Base-by-base conservation (phyloP, 2,888 invertebrate species). In the Ceraclea dissimilis region DNA sequence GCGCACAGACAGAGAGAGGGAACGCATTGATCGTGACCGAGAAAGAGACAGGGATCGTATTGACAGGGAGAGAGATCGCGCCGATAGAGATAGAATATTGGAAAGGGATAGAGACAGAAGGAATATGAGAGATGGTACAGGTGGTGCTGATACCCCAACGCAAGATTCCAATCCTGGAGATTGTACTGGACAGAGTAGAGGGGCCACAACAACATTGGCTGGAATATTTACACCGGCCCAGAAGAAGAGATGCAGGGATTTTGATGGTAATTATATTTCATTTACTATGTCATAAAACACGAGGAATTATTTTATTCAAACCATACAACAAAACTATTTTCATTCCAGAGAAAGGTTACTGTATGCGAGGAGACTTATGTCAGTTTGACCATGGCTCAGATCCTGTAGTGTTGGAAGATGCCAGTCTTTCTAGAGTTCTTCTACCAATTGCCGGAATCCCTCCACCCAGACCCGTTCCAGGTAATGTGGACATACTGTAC, bases 331-430 rank as follows among this genome's bases (percentile, higher is more conserved):
- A 26, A 10, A 26, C 26, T 6, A 6, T 26, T 4, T 26, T 26
- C 5, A 6, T 52, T 71, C 16, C 78, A 88, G 93, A 94, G 70
- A 92, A 92, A 67, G 95, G 95, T 1, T 93, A 89, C 70, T 99
- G 99, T 71, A 93, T 97, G 84, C 83, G 92, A 2, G 98, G 98
- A 1, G 98, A 98, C 71, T 83, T 93, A 59, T 99, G 99, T 70
- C 93, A 91, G 4, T 99, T 86, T 80, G 97, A 98, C 75, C 98
- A 99, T 76, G 98, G 98, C 5, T 81, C 85, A 1, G 97, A 98
- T 72, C 97, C 98, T 0, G 92, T 99, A 0, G 93, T 98, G 1
- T 76, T 98, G 26, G 96, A 96, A 67, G 93, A 94, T 68, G 84
- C 90, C 1, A 83, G 74, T 1, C 65, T 74, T 10, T 75, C 72